These are phyloP conservation scores for Battus philenor DNA, from an alignment of 1,140 invertebrate genomes.

Conservation along the genomic window DNA sequence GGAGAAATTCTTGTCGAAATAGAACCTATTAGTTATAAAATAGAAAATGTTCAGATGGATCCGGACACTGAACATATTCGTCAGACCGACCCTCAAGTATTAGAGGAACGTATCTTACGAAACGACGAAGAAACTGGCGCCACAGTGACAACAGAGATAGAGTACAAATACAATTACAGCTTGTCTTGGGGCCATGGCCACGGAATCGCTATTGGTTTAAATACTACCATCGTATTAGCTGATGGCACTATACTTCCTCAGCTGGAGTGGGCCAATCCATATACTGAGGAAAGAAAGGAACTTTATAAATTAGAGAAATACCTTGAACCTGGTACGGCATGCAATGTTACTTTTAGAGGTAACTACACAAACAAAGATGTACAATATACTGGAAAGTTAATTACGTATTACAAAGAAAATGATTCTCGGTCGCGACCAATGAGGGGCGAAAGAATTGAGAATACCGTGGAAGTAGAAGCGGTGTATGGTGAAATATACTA, in stretches of 20 bases:
- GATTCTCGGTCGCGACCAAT: conserved; percentile 72
- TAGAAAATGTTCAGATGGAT: conserved; percentile 81
- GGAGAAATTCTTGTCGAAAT: conserved; percentile 87
- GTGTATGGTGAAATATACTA: conserved; percentile 85
- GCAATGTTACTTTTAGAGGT: conserved; percentile 85
- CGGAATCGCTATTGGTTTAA: conserved; percentile 83
- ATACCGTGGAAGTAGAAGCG: conserved; percentile 80
- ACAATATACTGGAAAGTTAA: conserved; percentile 83
- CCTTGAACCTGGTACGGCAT: conserved; percentile 84
- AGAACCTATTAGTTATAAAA: conserved; percentile 85
- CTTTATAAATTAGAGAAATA: conserved; percentile 77
- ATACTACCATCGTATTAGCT: conserved; percentile 80
- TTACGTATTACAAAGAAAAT: conserved; percentile 82
- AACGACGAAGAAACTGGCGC: conserved; percentile 77
- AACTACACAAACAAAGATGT: conserved; percentile 83
- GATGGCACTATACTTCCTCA: conserved; percentile 77
- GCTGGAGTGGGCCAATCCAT: conserved; percentile 82
- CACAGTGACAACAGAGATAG: conserved; percentile 82
- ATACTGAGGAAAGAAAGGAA: conserved; percentile 76
- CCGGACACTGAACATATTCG: conserved; percentile 75
- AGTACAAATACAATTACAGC: conserved; percentile 81
- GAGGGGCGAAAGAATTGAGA: conserved; percentile 77
- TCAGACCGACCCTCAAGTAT: conserved; percentile 66
- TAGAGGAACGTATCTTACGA: conserved; percentile 79
- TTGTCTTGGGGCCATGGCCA: conserved; percentile 87